Base-by-base conservation (phyloP, 1,140 invertebrate species). In the Chymomyza costata region DNA sequence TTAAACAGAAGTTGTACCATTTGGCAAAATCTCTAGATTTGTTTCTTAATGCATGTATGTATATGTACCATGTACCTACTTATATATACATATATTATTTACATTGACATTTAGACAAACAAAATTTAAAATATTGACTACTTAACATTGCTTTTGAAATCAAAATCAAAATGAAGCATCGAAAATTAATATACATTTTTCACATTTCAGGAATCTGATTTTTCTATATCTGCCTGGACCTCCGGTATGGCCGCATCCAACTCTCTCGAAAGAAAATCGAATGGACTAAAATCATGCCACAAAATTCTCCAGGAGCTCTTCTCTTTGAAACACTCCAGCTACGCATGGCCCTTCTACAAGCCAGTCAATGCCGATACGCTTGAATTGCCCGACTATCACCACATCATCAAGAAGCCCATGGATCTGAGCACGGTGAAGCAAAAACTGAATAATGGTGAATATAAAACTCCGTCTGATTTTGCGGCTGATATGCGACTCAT, bases 181-280 rank as follows among this genome's bases (percentile, higher is more conserved):
- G n/a, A n/a, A n/a, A n/a, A n/a, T n/a, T n/a, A n/a, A n/a, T n/a
- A n/a, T n/a, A n/a, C n/a, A n/a, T n/a, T n/a, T 76, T 65, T 82
- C 61, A 81, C 82, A 82, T 85, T 83, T 71, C 83, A 83, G 81
- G 66, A 73, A 60, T 73, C 81, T 41, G 69, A 67, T 21, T 85
- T 85, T 63, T 80, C 83, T 30, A 76, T 86, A 81, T 86, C 64
- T 28, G 59, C 64, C 13, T 70, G 64, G 7, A 54, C 63, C 16
- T 51, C 69, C 15, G 56, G 54, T 48, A n/a, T n/a, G n/a, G n/a
- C n/a, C n/a, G n/a, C n/a, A n/a, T n/a, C n/a, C n/a, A n/a, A n/a
- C n/a, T n/a, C n/a, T n/a, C n/a, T n/a, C n/a, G n/a, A n/a, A n/a
- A n/a, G n/a, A n/a, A n/a, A n/a, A n/a, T n/a, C n/a, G 25, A 10